Evolutionary conservation across 1,140 invertebrate species (phyloP), one percentile per base, ranked within the genome.

Genomic region (Lepidurus apus): DNA sequence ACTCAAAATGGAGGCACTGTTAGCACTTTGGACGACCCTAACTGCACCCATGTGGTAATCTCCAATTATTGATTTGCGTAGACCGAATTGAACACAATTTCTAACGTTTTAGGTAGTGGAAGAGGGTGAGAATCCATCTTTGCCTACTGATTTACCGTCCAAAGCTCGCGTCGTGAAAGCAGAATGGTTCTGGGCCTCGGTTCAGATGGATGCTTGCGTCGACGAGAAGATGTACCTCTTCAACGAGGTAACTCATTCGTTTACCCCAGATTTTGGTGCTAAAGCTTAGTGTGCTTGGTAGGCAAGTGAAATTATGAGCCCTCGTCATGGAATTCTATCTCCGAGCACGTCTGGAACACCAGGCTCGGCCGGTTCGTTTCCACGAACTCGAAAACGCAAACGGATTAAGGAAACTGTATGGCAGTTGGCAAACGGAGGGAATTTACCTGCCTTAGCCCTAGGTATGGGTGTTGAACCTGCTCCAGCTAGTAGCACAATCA

Each of bases 121-220:
- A 75, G 53, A 80, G 73, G n/a, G 77, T n/a, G 65, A 74, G 74
- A 76, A 78, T 47, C 76, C 34, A 75, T 47, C 82, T 81, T 7
- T 76, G 81, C 11, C 79, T 81, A 76, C 17, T 65, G 53, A n/a
- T 21, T 78, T 80, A 45, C 81, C 82, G 10, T 74, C 79, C 10
- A 80, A 82, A 42, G 78, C 82, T 21, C 89, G 91, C 82, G 88
- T 95, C 74, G 91, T 96, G 47, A 95, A 93, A 85, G 92, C 92
- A 24, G 94, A 98, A 87, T 98, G 97, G 97, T 98, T 99, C 86
- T 98, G 96, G 96, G 93, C 91, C 0, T 95, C 95, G 65, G 93
- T 99, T 76, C 96, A 98, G 86, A 97, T 98, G 87, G 93, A 96
- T 82, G 93, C 92, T 81, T 94, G 95, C 84, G 93, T 94, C 73